phyloP scores from a whole-genome alignment of 1,140 invertebrate genomes.

The Drosophila kanapiae region DNA sequence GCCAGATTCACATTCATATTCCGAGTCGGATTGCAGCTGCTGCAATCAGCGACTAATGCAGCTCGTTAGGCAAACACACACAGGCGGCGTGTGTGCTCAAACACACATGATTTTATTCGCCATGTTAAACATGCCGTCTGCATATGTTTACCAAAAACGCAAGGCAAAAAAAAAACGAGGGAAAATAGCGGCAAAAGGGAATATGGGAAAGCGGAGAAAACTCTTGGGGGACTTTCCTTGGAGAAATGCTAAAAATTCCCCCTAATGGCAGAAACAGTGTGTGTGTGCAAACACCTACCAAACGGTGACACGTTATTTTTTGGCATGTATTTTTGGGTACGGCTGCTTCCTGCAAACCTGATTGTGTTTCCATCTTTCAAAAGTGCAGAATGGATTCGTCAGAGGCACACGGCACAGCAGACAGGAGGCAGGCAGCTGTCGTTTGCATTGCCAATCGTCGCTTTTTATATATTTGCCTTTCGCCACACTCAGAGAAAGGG shows the following conservation, averaged over 20 bases:
- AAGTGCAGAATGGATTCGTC: constrained; percentile 28
- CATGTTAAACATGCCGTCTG: constrained; percentile 77
- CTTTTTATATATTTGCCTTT: constrained; percentile 12
- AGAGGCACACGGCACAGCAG: not conserved
- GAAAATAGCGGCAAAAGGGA: constrained; percentile 3
- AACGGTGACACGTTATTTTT: constrained; percentile 59
- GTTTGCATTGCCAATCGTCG: constrained; percentile 28
- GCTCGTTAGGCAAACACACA: constrained; percentile 78
- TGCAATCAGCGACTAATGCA: constrained; percentile 80
- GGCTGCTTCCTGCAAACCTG: constrained; percentile 58
- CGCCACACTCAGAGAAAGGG: not conserved
- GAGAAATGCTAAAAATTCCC: constrained; percentile 60
- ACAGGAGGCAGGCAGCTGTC: constrained; percentile 41
- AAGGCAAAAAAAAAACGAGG: constrained; percentile 1
- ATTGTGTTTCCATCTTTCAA: constrained; percentile 61
- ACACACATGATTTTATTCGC: constrained; percentile 71
- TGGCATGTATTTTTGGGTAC: constrained; percentile 36
- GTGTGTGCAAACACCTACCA: constrained; percentile 5
- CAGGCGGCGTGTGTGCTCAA: not conserved
- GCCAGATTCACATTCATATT: constrained; percentile 15
- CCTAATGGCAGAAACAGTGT: constrained; percentile 58
- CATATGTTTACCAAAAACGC: constrained; percentile 64
- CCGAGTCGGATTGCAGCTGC: constrained; percentile 36
- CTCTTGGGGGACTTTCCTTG: not conserved
- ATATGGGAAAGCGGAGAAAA: not conserved